Percentiles rank a stretch among this genome's conserved stretches.
Evolutionary conservation across 2,113 vertebrate genomes (phyloP).

Genomic region (Rhinolophus sinicus): DNA sequence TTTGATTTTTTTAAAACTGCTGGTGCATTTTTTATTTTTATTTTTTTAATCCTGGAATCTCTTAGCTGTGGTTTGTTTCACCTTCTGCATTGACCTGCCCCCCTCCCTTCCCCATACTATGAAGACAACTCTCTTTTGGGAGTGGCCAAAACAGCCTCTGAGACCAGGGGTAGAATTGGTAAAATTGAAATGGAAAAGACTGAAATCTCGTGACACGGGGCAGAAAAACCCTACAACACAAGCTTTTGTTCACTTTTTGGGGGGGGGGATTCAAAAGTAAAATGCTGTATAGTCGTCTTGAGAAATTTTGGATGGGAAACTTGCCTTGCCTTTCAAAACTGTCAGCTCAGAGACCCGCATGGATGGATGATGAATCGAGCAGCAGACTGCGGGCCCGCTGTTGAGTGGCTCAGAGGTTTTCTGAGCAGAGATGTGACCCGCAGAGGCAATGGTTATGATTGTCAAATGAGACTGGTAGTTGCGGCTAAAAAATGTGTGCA

Average conservation of each 20-base stretch:
- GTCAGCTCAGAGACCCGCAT: no score
- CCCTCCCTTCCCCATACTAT: background rate
- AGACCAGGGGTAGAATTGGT: background rate
- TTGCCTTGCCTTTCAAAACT: background rate
- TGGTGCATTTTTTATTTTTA: background rate
- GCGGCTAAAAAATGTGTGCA: background rate
- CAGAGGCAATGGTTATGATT: rapidly evolving
- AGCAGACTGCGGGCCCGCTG: rapidly evolving
- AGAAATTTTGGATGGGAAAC: background rate
- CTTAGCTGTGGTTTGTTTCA: background rate
- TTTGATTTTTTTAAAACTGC: background rate
- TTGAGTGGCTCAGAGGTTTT: background rate
- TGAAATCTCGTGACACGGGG: background rate
- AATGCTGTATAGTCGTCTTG: rapidly evolving
- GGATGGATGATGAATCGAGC: rapidly evolving
- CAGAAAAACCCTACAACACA: background rate
- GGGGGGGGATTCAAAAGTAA: no score
- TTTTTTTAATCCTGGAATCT: background rate
- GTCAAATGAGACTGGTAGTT: rapidly evolving
- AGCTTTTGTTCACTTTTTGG: background rate
- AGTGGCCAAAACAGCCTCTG: background rate
- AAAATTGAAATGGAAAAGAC: background rate
- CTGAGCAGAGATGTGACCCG: background rate
- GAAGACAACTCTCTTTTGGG: background rate
- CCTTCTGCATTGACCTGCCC: background rate